These are phyloP conservation scores for Drosophila obscura DNA, from an alignment of 1,140 invertebrate genomes.

Conservation along the genomic window DNA sequence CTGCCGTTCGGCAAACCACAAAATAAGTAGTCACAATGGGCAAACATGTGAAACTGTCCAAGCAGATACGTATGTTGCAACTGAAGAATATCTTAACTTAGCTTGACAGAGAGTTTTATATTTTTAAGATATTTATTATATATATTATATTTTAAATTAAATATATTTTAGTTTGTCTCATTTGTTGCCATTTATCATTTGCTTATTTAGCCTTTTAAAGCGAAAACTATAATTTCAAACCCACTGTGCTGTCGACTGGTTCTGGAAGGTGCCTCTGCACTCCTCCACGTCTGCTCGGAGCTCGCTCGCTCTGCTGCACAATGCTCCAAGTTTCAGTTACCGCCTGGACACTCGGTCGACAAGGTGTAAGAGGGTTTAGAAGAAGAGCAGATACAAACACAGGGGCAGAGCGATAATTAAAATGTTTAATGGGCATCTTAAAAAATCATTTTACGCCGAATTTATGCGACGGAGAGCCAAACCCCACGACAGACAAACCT, in stretches of 20 bases:
- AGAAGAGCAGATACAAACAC: constrained; percentile 43
- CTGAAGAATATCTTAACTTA: background rate
- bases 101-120: too few relatives aligned
- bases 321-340: constrained; percentile 11
- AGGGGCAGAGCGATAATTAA: constrained; percentile 67
- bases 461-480: constrained; percentile 50
- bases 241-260: constrained; percentile 22
- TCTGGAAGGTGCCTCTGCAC: background rate
- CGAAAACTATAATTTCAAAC: background rate
- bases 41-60: constrained; percentile 2
- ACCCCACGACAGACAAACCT: background rate
- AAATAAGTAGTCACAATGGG: constrained; percentile 33
- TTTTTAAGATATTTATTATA: too few relatives aligned
- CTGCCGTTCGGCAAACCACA: constrained; percentile 25
- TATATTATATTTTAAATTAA: too few relatives aligned
- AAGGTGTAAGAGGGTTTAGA: background rate
- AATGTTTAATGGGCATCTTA: constrained; percentile 77
- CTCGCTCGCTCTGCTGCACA: constrained; percentile 43
- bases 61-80: background rate
- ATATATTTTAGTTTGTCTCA: too few relatives aligned
- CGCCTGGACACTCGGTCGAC: constrained; percentile 6
- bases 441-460: constrained; percentile 78
- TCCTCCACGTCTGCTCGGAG: constrained; percentile 12
- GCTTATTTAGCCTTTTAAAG: too few relatives aligned
- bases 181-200: too few relatives aligned